Percentiles rank a stretch among this genome's conserved stretches.
These are phyloP conservation scores for Oncorhynchus nerka DNA, from an alignment of 2,113 vertebrate genomes.

Conservation along the genomic window DNA sequence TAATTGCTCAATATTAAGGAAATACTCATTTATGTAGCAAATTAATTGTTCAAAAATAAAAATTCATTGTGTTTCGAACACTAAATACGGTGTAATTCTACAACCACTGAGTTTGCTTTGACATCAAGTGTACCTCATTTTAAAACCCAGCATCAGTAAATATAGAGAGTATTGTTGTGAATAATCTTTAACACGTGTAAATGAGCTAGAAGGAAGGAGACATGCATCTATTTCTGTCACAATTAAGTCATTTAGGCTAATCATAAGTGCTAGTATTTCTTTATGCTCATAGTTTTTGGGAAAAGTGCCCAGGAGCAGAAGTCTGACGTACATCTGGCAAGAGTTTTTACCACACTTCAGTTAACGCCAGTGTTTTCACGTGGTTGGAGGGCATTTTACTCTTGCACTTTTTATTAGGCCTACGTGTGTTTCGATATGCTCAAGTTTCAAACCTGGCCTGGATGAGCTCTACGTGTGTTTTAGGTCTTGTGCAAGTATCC, in stretches of 20 bases:
- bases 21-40: constrained; percentile 2
- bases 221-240: constrained; percentile 43
- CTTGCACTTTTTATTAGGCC: too few species aligned
- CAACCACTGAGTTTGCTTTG: not conserved
- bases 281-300: constrained; percentile 38
- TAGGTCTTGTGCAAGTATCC: too few species aligned
- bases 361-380: too few species aligned
- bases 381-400: too few species aligned
- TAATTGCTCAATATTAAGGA: too few species aligned
- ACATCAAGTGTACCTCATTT: constrained; percentile 27
- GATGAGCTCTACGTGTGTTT: too few species aligned
- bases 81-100: not conserved
- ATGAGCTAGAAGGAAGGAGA: constrained; percentile 21
- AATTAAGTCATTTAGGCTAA: constrained; percentile 31
- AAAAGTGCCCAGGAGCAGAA: constrained; percentile 19
- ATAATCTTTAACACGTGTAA: not conserved
- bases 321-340: not conserved
- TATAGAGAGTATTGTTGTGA: constrained; percentile 12
- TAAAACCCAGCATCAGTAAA: constrained; percentile 35
- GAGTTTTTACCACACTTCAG: too few species aligned
- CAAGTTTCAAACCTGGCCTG: too few species aligned
- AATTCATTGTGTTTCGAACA: not conserved
- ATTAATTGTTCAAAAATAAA: not conserved
- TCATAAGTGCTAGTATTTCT: constrained; percentile 12
- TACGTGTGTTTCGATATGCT: too few species aligned